phyloP scores from a whole-genome alignment of 2,113 vertebrate species.

The Paraplagusia blochii region DNA sequence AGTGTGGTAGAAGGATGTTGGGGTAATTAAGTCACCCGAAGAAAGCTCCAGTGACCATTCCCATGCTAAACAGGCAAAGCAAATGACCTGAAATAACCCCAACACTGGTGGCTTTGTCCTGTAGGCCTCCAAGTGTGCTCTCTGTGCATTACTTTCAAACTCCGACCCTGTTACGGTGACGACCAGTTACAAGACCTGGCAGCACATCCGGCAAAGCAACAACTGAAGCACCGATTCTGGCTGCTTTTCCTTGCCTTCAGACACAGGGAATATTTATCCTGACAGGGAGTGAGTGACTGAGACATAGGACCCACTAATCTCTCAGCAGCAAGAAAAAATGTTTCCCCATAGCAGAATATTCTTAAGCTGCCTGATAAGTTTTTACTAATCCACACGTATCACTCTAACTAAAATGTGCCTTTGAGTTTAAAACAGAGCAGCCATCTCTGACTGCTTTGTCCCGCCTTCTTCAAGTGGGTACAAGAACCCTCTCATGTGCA shows the following conservation, averaged over 20 bases:
- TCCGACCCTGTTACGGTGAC: conserved; percentile 48
- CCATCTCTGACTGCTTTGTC: background rate
- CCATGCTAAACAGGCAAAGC: conserved; percentile 62
- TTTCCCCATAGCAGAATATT: conserved; percentile 50
- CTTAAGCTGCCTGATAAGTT: conserved; percentile 43
- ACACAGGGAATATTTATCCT: conserved; percentile 53
- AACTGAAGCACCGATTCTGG: conserved; percentile 41
- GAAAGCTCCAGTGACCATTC: conserved; percentile 67
- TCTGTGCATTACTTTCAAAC: conserved; percentile 53
- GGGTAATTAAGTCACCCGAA: conserved; percentile 79
- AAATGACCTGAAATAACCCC: conserved; percentile 64
- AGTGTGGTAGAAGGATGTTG: conserved; percentile 59
- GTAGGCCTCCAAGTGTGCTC: conserved; percentile 52
- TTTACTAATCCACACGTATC: conserved; percentile 54
- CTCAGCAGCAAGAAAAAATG: conserved; percentile 53
- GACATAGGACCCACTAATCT: conserved; percentile 51
- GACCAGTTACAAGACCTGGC: conserved; percentile 48
- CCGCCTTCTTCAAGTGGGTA: conserved; percentile 4
- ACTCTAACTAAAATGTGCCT: conserved; percentile 38
- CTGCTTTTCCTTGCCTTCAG: conserved; percentile 37
- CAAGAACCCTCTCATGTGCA: conserved; percentile 2
- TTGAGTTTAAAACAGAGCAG: conserved; percentile 23
- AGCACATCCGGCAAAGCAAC: conserved; percentile 21
- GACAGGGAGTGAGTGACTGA: conserved; percentile 58
- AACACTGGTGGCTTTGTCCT: conserved; percentile 65